These are phyloP conservation scores for Sylvietta virens DNA, from an alignment of 2,113 vertebrate genomes.

Conservation along the genomic window DNA sequence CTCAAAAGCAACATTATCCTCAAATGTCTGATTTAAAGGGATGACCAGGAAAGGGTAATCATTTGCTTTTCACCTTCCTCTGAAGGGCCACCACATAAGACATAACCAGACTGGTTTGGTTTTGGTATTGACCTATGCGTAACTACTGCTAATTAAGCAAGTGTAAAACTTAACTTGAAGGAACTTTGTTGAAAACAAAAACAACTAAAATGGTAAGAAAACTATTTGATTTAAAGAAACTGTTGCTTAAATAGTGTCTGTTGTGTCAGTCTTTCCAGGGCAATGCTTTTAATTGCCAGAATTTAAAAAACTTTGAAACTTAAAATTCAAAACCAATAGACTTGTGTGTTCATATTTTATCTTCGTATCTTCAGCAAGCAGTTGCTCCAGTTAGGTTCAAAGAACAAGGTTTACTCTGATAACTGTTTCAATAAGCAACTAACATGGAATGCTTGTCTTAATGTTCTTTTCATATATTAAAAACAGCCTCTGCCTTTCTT, in stretches of 20 bases:
- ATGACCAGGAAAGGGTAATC: neutral
- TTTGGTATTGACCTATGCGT: neutral
- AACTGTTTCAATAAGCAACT: constrained; percentile 35
- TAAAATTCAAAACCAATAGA: neutral
- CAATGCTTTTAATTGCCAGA: neutral
- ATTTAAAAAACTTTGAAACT: neutral
- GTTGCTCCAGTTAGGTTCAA: neutral
- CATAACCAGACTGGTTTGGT: neutral
- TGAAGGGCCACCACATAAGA: neutral
- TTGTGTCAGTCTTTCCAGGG: neutral
- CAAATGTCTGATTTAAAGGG: neutral
- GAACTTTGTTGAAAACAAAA: neutral
- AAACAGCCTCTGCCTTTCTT: neutral
- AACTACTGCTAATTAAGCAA: neutral
- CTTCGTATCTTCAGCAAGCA: neutral
- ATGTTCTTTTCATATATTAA: neutral
- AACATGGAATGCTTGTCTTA: neutral
- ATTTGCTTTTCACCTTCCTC: neutral
- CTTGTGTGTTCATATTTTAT: neutral
- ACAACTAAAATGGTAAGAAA: neutral
- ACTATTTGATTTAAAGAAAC: neutral
- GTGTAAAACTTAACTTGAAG: neutral
- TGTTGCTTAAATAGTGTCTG: neutral
- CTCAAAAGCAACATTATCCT: neutral
- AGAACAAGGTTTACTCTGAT: neutral